A percentile compares a stretch with the other conserved stretches of the same genome.
Conservation (phyloP, 2,113 vertebrate species). For the Plectropomus leopardus region DNA sequence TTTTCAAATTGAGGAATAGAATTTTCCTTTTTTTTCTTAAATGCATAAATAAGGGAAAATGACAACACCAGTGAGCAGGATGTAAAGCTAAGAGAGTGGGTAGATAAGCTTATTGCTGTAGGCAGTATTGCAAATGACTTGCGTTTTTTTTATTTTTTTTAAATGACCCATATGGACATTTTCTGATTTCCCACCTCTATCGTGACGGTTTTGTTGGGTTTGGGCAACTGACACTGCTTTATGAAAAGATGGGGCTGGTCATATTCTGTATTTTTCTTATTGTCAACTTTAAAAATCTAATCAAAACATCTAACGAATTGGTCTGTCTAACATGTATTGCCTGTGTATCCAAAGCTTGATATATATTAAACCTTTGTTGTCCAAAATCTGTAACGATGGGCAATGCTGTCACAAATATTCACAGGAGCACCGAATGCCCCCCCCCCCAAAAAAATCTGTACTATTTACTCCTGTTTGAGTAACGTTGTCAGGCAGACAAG, state of each 20-base stretch:
- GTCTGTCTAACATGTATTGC: background rate
- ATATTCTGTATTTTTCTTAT: background rate
- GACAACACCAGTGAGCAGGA: background rate
- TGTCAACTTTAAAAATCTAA: background rate
- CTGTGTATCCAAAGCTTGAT: background rate
- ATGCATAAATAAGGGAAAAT: background rate
- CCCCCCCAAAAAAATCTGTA: background rate
- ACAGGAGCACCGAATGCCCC: background rate
- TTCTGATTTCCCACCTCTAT: background rate
- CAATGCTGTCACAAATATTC: background rate
- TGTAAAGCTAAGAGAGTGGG: constrained; percentile 4
- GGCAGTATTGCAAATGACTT: background rate
- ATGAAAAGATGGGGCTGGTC: background rate
- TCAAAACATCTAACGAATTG: background rate
- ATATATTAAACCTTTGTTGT: background rate
- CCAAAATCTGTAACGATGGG: background rate
- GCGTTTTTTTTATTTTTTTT: no score
- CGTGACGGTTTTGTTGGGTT: background rate
- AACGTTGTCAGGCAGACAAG: background rate
- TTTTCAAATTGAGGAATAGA: background rate
- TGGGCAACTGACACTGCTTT: background rate
- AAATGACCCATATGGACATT: no score
- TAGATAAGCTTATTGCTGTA: constrained; percentile 1
- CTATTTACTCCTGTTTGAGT: no score
- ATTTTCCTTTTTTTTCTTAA: background rate